These are phyloP conservation scores for Montipora capricornis DNA, from an alignment of 64 coral and sea anemone genomes.

Conservation along the genomic window DNA sequence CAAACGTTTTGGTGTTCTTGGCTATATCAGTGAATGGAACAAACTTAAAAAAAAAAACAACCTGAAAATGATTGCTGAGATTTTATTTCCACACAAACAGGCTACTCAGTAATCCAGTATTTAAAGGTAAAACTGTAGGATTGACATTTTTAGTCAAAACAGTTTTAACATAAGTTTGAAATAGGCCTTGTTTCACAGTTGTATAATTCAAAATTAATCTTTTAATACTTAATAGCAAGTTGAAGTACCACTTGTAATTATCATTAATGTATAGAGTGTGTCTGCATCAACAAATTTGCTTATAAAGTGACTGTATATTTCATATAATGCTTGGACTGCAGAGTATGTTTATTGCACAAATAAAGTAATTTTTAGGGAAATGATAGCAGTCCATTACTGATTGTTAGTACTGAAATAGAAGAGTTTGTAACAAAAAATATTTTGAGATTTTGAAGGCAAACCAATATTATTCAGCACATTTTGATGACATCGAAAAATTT, in stretches of 20 bases:
- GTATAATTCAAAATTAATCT: no score
- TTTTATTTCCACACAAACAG: no score
- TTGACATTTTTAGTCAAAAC: no score
- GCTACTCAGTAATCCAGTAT: no score
- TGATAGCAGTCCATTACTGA: background rate
- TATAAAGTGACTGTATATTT: constrained; percentile 39
- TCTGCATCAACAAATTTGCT: constrained; percentile 1
- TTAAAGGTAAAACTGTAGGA: no score
- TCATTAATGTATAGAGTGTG: background rate
- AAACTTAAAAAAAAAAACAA: no score
- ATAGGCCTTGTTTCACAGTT: no score
- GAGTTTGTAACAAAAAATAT: background rate
- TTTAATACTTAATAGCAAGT: background rate
- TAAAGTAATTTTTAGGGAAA: constrained; percentile 42
- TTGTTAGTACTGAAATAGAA: background rate
- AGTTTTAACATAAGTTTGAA: no score
- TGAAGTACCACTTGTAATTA: background rate
- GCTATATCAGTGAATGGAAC: background rate
- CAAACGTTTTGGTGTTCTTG: background rate
- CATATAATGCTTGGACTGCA: constrained; percentile 20
- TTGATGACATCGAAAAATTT: no score
- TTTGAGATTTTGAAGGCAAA: no score
- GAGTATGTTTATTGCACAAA: constrained; percentile 34
- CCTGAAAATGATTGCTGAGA: no score
- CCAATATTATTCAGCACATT: no score